These are phyloP conservation scores for Agriopis leucophaearia DNA, from an alignment of 2,888 invertebrate species.

Conservation along the genomic window DNA sequence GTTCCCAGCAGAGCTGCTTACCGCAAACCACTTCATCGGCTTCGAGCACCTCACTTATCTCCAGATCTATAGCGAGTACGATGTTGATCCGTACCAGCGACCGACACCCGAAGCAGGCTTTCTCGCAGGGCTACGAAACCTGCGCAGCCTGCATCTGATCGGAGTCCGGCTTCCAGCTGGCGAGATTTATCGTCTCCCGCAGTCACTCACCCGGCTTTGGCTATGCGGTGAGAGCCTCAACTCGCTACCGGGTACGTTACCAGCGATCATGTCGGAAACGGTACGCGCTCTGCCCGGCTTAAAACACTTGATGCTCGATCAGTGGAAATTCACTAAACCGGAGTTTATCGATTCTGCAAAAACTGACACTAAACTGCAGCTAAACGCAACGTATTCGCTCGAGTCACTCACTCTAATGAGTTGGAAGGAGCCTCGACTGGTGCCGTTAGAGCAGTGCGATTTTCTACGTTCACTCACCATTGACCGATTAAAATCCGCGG, in stretches of 20 bases:
- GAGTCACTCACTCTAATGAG: background rate
- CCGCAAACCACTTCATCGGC: background rate
- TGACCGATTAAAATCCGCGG: background rate
- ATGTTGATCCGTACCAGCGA: background rate
- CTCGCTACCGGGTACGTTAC: background rate
- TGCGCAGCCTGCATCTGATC: background rate
- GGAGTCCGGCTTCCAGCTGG: conserved; percentile 3
- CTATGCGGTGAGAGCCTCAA: background rate
- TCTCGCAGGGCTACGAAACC: background rate
- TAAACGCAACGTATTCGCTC: background rate
- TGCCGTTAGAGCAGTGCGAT: background rate
- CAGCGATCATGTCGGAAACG: background rate
- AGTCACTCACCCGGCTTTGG: background rate
- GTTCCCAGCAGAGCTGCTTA: background rate
- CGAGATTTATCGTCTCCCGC: background rate
- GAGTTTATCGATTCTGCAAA: background rate
- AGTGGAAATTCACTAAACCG: background rate
- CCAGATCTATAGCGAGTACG: background rate
- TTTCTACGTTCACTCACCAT: background rate
- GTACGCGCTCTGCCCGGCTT: background rate
- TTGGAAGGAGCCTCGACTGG: background rate
- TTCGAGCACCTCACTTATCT: background rate
- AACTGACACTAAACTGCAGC: background rate
- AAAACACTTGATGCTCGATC: background rate
- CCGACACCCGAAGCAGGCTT: background rate